Conservation (phyloP, 2,113 vertebrate genomes). For the Passer montanus region DNA sequence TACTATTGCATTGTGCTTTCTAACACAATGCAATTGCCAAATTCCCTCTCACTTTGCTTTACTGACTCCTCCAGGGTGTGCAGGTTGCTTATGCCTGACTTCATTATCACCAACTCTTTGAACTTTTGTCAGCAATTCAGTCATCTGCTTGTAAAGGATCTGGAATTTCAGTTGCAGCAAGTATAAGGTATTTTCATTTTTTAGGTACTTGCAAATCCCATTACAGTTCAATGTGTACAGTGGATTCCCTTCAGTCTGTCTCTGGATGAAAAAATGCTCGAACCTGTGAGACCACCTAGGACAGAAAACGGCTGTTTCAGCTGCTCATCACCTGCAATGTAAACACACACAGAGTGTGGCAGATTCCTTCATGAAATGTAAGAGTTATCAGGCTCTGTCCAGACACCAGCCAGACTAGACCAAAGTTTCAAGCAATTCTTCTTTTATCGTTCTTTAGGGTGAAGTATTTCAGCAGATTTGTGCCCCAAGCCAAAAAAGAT, state of each 20-base stretch:
- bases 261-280: background rate
- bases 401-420: slow-evolving; percentile 26
- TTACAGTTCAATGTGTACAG: background rate
- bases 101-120: background rate
- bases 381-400: background rate
- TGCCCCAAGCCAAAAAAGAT: slow-evolving; percentile 13
- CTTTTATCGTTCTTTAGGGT: slow-evolving; percentile 29
- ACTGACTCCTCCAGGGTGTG: background rate
- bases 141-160: background rate
- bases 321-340: background rate
- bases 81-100: background rate
- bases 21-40: background rate
- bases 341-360: background rate
- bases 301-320: background rate
- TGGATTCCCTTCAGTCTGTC: background rate
- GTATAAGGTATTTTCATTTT: background rate
- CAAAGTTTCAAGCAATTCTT: slow-evolving; percentile 1
- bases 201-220: background rate
- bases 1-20: background rate
- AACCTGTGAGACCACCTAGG: slow-evolving; percentile 44
- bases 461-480: slow-evolving; percentile 39
- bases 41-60: background rate
- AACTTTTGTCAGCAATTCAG: background rate
- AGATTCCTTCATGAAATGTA: background rate
- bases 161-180: background rate